Evolutionary conservation across 2,888 invertebrate species (phyloP), one percentile per base, ranked within the genome.

Genomic region (Rhingia rostrata): DNA sequence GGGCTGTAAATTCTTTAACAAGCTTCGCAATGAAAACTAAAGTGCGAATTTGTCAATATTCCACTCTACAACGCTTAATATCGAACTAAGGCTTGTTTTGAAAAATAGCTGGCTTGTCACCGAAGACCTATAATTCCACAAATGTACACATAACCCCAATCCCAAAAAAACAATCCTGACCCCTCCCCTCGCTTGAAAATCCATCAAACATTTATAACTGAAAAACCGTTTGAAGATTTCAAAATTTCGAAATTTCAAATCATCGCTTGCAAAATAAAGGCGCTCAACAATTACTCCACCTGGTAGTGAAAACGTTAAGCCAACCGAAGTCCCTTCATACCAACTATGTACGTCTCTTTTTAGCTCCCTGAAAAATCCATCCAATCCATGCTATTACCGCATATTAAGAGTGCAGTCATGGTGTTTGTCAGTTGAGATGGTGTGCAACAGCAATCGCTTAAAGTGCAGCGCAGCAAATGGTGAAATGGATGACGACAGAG

Each of bases 271-370:
- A 77, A 22, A 22, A 22, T 22, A 22, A 39, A 51, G 51, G 64
- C 64, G 47, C 33, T 0, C 4, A 39, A 33, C 10, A n/a, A 14
- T 35, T 39, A 5, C 83, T 47, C 83, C 83, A 83, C 63, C 83
- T 83, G 69, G 73, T 53, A 41, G 73, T 69, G 58, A 74, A 63
- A 69, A 14, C 9, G 45, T 30, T 35, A 75, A 81, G 7, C 70
- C 14, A 4, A 33, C 22, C 6, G 2, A 70, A 70, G 22, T 81
- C 70, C 81, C 81, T 81, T 75, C 37, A 51, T 9, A 4, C 39
- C 22, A 22, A 66, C 39, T 63, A 51, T n/a, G 5, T 53, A 6
- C 33, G 12, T 73, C 64, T 64, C 61, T 64, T 58, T 73, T 49
- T 9, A 10, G 12, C 41, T 43, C 49, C 14, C 45, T 22, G 14